Percentiles rank a stretch among this genome's conserved stretches.
Conservation (phyloP, 1,140 invertebrate genomes). For the Lucilia cuprina region DNA sequence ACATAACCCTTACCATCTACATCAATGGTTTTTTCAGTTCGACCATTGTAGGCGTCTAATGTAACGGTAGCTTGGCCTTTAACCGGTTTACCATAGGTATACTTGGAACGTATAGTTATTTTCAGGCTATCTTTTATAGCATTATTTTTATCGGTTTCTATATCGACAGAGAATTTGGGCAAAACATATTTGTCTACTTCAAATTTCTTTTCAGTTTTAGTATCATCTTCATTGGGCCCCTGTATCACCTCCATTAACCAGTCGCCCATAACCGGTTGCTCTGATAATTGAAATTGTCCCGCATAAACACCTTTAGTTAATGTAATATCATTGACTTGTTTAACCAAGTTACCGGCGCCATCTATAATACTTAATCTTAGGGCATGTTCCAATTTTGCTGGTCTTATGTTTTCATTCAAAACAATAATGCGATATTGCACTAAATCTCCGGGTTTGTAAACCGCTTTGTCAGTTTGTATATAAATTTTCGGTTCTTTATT, state of each 20-base stretch:
- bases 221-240: conserved; percentile 36
- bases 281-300: conserved; percentile 79
- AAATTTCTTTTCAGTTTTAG: conserved; percentile 47
- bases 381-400: conserved; percentile 60
- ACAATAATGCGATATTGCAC: conserved; percentile 87
- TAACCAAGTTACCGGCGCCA: conserved; percentile 50
- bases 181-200: conserved; percentile 84
- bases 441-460: conserved; percentile 88
- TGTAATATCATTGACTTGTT: conserved; percentile 76
- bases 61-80: conserved; percentile 76
- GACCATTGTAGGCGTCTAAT: conserved; percentile 63
- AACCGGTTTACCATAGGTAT: conserved; percentile 76
- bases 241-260: conserved; percentile 80
- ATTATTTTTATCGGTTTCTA: conserved; percentile 81
- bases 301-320: conserved; percentile 80
- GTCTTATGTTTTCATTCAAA: conserved; percentile 78
- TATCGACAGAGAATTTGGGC: conserved; percentile 89
- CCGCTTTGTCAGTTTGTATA: conserved; percentile 92
- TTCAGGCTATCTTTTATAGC: conserved; percentile 80
- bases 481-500: conserved; percentile 89
- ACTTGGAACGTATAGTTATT: conserved; percentile 80
- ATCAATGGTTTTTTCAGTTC: conserved; percentile 69
- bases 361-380: conserved; percentile 43
- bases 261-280: conserved; percentile 85
- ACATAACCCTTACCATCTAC: conserved; percentile 77